Percentiles rank a stretch among this genome's conserved stretches.
These are phyloP conservation scores for Saguinus midas DNA, from an alignment of 2,113 vertebrate genomes.

Conservation along the genomic window DNA sequence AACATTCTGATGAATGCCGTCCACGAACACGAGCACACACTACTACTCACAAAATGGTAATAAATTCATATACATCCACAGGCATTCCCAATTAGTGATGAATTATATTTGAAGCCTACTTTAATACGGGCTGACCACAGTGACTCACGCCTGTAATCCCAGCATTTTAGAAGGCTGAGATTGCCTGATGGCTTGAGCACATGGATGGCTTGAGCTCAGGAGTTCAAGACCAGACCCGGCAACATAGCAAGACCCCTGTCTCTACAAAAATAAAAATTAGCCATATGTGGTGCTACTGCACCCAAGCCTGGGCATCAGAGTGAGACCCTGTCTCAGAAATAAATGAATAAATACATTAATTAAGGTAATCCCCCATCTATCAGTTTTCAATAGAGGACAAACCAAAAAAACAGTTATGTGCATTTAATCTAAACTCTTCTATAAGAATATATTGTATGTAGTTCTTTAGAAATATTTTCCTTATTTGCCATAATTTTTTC, in stretches of 20 bases:
- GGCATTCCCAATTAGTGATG: background rate
- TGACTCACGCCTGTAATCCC: too few relatives aligned
- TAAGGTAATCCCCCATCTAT: background rate
- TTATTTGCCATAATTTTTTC: background rate
- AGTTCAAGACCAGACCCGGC: too few relatives aligned
- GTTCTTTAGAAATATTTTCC: conserved; percentile 34
- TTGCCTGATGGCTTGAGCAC: too few relatives aligned
- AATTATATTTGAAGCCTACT: background rate
- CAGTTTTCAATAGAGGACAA: conserved; percentile 36
- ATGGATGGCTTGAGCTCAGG: too few relatives aligned
- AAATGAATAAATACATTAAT: background rate
- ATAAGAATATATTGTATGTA: background rate
- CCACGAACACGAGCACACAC: background rate
- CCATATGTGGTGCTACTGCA: too few relatives aligned
- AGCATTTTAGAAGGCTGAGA: too few relatives aligned
- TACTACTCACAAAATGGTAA: background rate
- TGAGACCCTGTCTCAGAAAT: too few relatives aligned
- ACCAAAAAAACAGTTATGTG: background rate
- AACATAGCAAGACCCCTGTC: too few relatives aligned
- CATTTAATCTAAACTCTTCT: background rate
- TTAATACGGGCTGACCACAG: background rate
- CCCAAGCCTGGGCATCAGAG: too few relatives aligned
- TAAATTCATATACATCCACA: background rate
- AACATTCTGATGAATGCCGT: background rate
- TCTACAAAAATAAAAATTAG: too few relatives aligned